Conservation (phyloP, 2,888 invertebrate genomes). For the Catocala fraxini region DNA sequence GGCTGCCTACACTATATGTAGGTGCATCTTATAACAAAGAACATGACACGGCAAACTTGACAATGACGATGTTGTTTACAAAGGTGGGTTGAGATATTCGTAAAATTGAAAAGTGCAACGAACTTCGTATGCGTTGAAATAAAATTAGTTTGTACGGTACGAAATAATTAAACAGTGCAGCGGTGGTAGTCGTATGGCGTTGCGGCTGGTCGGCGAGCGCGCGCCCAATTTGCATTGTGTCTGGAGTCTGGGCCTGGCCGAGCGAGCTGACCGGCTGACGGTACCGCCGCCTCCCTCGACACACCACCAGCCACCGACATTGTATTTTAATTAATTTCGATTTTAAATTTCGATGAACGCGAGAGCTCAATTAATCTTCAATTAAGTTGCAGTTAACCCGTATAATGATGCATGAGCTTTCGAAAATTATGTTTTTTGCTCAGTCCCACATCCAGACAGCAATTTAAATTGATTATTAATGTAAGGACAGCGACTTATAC, state of each 20-base stretch:
- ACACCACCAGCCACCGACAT: neutral
- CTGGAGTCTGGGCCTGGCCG: slow-evolving; percentile 32
- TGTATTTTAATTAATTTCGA: slow-evolving; percentile 41
- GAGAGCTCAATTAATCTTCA: slow-evolving; percentile 43
- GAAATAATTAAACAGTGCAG: slow-evolving; percentile 53
- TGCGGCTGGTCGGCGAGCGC: slow-evolving; percentile 26
- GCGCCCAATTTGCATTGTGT: slow-evolving; percentile 53
- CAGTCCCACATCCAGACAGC: slow-evolving; percentile 14
- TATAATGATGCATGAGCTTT: slow-evolving; percentile 39
- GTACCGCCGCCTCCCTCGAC: neutral
- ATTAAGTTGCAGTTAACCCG: slow-evolving; percentile 44
- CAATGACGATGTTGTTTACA: slow-evolving; percentile 5
- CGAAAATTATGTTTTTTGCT: slow-evolving; percentile 34
- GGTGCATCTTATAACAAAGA: slow-evolving; percentile 6
- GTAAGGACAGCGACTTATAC: slow-evolving; percentile 28
- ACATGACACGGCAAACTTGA: slow-evolving; percentile 6
- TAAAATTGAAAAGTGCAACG: slow-evolving; percentile 29
- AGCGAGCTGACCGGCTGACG: neutral
- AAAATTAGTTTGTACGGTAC: slow-evolving; percentile 47
- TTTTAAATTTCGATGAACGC: slow-evolving; percentile 44
- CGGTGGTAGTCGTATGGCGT: slow-evolving; percentile 20
- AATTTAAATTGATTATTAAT: slow-evolving; percentile 45
- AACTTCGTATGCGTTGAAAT: slow-evolving; percentile 40
- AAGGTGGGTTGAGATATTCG: neutral
- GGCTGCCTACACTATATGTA: slow-evolving; percentile 4